Conservation (phyloP, 2,113 vertebrate genomes). For the Jacana jacana region DNA sequence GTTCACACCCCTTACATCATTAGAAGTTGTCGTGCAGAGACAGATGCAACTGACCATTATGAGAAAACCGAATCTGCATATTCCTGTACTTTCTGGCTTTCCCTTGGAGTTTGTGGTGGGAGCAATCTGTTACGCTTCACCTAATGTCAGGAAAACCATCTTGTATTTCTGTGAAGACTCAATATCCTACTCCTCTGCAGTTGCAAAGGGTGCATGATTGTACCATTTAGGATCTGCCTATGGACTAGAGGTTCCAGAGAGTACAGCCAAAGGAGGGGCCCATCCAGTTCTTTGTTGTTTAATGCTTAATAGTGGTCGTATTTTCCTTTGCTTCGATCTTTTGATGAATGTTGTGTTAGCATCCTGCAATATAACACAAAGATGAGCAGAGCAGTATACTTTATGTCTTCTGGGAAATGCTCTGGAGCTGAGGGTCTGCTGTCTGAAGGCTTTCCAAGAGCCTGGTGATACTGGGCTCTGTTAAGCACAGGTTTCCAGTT, state of each 20-base stretch:
- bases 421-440: not conserved
- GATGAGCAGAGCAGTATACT: not conserved
- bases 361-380: not conserved
- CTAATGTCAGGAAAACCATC: not conserved
- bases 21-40: not conserved
- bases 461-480: not conserved
- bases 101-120: not conserved
- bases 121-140: not conserved
- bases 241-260: not conserved
- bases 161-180: not conserved
- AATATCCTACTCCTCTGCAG: not conserved
- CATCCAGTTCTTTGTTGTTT: not conserved
- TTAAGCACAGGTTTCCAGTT: not conserved
- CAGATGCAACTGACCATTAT: not conserved
- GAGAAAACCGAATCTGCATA: slow-evolving; percentile 13
- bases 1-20: slow-evolving; percentile 42
- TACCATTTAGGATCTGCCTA: not conserved
- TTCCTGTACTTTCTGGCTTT: slow-evolving; percentile 10
- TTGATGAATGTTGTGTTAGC: not conserved
- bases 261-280: not conserved
- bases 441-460: not conserved
- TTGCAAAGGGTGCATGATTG: not conserved
- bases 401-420: not conserved
- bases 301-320: not conserved
- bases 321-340: not conserved